Evolutionary conservation across 2,113 vertebrate genomes (phyloP).

Genomic region (Clupea harengus): DNA sequence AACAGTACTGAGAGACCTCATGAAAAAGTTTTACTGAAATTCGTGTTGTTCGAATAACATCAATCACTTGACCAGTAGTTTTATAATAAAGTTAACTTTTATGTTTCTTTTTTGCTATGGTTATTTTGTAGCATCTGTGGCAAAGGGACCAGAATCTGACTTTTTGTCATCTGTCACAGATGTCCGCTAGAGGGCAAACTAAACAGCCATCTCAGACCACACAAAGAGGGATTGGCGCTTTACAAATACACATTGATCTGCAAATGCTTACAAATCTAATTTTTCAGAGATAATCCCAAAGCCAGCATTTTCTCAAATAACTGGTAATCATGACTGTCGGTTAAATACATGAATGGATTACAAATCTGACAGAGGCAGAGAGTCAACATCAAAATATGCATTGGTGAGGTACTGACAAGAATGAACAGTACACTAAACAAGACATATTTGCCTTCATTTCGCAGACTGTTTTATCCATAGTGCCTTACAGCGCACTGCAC

Average conservation of each 20-base stretch:
- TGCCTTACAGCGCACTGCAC: too few relatives aligned
- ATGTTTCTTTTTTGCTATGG: too few relatives aligned
- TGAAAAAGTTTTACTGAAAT: too few relatives aligned
- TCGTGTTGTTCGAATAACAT: too few relatives aligned
- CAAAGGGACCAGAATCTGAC: too few relatives aligned
- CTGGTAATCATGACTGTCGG: background rate
- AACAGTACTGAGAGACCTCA: too few relatives aligned
- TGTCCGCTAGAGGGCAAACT: background rate
- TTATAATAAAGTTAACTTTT: too few relatives aligned
- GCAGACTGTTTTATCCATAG: too few relatives aligned
- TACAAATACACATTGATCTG: background rate
- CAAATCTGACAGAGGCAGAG: background rate
- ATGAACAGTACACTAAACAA: background rate
- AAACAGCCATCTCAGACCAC: background rate
- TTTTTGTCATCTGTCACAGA: too few relatives aligned
- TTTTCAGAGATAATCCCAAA: background rate
- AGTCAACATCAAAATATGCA: background rate
- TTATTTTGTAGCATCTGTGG: too few relatives aligned
- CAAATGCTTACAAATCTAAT: background rate
- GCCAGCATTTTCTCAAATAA: background rate
- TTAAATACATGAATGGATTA: background rate
- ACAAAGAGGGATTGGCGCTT: background rate
- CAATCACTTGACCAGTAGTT: too few relatives aligned
- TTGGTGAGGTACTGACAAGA: background rate
- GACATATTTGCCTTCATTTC: too few relatives aligned